A percentile compares a stretch with the other conserved stretches of the same genome.
Conservation (phyloP, 2,113 vertebrate species). For the Sinocyclocheilus rhinocerous region DNA sequence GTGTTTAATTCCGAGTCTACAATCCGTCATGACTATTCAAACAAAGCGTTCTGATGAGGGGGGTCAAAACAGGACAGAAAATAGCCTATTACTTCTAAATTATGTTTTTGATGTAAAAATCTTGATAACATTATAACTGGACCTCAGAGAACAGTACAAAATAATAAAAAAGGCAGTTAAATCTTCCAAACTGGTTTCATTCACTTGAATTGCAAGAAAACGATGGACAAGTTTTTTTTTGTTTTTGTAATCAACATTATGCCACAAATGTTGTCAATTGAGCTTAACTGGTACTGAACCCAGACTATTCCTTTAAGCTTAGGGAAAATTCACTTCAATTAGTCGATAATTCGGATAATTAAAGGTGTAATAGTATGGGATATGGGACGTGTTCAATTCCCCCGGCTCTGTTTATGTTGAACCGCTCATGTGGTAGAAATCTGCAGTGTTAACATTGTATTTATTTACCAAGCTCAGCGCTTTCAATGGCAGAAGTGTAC, state of each 20-base stretch:
- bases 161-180: no score
- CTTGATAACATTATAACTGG: no score
- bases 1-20: no score
- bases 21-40: no score
- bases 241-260: background rate
- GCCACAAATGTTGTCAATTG: background rate
- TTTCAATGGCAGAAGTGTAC: background rate
- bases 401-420: background rate
- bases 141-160: no score
- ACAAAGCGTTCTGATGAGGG: no score
- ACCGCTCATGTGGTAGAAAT: constrained; percentile 5
- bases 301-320: background rate
- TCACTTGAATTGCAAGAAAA: no score
- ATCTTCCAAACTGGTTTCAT: no score
- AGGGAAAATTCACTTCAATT: constrained; percentile 1
- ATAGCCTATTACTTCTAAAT: no score
- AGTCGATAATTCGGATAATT: constrained; percentile 8
- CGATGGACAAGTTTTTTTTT: no score
- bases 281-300: background rate
- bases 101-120: no score
- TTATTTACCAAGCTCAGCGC: constrained; percentile 23
- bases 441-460: constrained; percentile 19
- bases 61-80: no score
- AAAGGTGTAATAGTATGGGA: background rate
- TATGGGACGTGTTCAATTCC: background rate